Base-by-base conservation (phyloP, 2,888 invertebrate species). In the Entomobrya proxima region DNA sequence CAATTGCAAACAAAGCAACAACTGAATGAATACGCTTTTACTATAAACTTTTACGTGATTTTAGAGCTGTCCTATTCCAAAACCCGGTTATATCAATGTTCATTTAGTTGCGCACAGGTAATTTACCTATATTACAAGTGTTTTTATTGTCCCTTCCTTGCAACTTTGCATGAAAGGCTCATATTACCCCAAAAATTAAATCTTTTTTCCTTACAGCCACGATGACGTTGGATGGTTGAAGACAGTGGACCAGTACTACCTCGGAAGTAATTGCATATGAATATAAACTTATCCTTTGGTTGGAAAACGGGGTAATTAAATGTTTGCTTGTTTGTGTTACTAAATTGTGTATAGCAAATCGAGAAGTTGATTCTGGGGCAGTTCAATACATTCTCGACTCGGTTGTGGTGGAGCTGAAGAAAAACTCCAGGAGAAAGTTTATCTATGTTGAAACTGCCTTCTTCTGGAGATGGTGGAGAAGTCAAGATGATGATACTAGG, bases 171-270 rank as follows among this genome's bases (percentile, higher is more conserved):
- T 44, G 44, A 7, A 13, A 5, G 9, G 13, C 6, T 40, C 11
- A 40, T 7, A 40, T 7, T 40, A 40, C 5, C 40, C 6, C 24
- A 21, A 32, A 6, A 52, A 11, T 7, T 21, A 21, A 40, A n/a
- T 77, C 15, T 24, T 44, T 9, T 47, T 76, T 24, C 67, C 75
- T 18, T 76, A 35, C 47, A 84, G 84, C 13, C 87, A 87, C 24
- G 80, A 81, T 32, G 98, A 98, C 91, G 97, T 97, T 0, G 98
- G 98, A 44, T 98, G 98, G 98, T 92, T 98, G 72, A 96, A 97
- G 92, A 98, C 98, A 0, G 95, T 97, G 0, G 98, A 98, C 91
- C 96, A 98, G 91, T 98, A 98, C 91, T 98, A 95, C 91, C 97
- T 95, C 91, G 96, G 96, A 89, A 94, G 95, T 94, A 77, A 50